Percentiles rank a stretch among this genome's conserved stretches.
Conservation (phyloP, 2,113 vertebrate species). For the Neotragus pygmaeus region DNA sequence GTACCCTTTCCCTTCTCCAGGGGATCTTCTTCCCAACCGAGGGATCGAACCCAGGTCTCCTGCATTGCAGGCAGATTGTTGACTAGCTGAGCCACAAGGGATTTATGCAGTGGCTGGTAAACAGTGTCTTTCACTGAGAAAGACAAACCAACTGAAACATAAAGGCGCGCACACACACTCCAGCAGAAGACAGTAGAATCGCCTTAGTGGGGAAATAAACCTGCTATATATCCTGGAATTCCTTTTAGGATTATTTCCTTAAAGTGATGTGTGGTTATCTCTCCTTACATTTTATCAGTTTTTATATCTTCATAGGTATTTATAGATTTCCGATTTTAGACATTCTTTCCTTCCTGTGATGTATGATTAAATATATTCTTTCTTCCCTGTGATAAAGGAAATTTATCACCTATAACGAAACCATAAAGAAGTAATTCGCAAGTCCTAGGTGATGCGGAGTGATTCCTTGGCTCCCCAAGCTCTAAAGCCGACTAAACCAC, state of each 20-base stretch:
- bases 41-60: too few relatives aligned
- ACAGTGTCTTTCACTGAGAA: not conserved
- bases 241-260: not conserved
- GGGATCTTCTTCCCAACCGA: too few relatives aligned
- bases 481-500: rapidly evolving
- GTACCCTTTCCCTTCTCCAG: too few relatives aligned
- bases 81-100: too few relatives aligned
- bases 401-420: not conserved
- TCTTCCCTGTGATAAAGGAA: not conserved
- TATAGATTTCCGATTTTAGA: not conserved
- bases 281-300: not conserved
- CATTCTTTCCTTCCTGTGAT: too few relatives aligned
- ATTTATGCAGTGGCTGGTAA: not conserved
- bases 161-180: rapidly evolving
- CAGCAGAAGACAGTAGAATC: too few relatives aligned
- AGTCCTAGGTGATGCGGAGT: not conserved
- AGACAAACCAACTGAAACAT: rapidly evolving
- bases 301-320: rapidly evolving
- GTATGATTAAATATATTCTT: not conserved
- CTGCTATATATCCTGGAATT: rapidly evolving
- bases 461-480: too few relatives aligned
- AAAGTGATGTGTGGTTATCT: not conserved
- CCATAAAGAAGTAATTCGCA: not conserved
- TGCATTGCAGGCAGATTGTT: too few relatives aligned
- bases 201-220: rapidly evolving